These are phyloP conservation scores for Drosophila paranaensis DNA, from an alignment of 2,888 invertebrate genomes.

Conservation along the genomic window DNA sequence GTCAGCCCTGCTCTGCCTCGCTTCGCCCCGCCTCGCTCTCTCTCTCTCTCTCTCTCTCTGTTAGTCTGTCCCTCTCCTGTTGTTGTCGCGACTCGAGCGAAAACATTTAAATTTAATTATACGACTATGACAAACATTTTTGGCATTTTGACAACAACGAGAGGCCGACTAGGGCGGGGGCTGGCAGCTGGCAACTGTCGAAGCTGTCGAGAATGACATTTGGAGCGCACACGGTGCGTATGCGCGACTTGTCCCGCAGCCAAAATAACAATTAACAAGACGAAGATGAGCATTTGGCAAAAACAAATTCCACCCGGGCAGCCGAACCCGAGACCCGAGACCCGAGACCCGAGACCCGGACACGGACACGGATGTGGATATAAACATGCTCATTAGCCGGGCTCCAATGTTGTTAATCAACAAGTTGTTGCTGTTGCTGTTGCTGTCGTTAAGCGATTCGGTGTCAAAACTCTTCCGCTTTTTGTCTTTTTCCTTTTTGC, in stretches of 20 bases:
- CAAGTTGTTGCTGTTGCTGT: neutral
- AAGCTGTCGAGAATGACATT: constrained; percentile 40
- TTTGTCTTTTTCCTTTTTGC: neutral
- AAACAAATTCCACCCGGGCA: constrained; percentile 19
- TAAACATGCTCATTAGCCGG: constrained; percentile 62
- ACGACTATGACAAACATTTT: constrained; percentile 78
- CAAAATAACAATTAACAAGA: constrained; percentile 58
- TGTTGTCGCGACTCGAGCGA: constrained; percentile 52
- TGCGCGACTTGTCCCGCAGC: constrained; percentile 38
- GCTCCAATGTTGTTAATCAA: constrained; percentile 46
- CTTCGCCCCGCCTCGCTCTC: too few species aligned
- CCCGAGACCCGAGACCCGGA: neutral
- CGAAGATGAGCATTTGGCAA: constrained; percentile 39
- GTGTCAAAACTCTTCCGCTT: constrained; percentile 20
- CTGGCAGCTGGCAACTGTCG: constrained; percentile 48
- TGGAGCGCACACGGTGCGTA: constrained; percentile 45
- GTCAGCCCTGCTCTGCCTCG: neutral
- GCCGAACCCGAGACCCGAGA: constrained; percentile 1
- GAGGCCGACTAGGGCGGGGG: neutral
- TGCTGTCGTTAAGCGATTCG: constrained; percentile 23
- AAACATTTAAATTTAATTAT: constrained; percentile 80
- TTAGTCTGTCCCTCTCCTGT: constrained; percentile 17
- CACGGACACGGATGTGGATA: constrained; percentile 19
- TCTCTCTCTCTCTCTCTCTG: neutral
- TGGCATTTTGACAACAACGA: constrained; percentile 70